Evolutionary conservation across 1,140 invertebrate species (phyloP).

Genomic region (Microplitis demolitor): DNA sequence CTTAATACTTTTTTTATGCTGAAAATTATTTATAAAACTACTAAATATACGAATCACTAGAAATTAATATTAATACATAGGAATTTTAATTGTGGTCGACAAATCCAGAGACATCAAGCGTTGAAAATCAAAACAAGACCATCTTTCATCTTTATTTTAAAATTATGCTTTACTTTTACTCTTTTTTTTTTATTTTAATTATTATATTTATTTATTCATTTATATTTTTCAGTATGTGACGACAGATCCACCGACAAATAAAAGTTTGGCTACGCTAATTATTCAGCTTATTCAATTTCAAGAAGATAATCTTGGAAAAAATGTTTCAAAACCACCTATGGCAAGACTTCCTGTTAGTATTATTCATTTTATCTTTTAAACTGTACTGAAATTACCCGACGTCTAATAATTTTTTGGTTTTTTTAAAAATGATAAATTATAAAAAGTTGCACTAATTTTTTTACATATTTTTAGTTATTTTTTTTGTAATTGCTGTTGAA

Average conservation of each 20-base stretch:
- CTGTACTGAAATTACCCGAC: neutral
- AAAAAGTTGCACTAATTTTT: too few species aligned
- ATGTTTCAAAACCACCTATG: slow-evolving; percentile 85
- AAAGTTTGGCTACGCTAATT: slow-evolving; percentile 81
- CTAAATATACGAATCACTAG: too few species aligned
- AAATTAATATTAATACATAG: too few species aligned
- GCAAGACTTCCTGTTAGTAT: slow-evolving; percentile 80
- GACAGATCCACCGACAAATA: slow-evolving; percentile 93
- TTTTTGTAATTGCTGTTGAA: too few species aligned
- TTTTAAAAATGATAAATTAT: too few species aligned
- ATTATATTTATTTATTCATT: neutral
- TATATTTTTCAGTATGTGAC: slow-evolving; percentile 73
- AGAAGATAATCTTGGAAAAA: slow-evolving; percentile 94
- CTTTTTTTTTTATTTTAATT: neutral
- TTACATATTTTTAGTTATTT: too few species aligned
- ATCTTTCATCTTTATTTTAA: neutral
- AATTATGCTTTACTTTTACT: neutral
- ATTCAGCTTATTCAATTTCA: slow-evolving; percentile 94
- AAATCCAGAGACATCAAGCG: neutral
- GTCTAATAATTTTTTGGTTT: too few species aligned
- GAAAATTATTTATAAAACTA: too few species aligned
- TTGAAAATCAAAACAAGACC: neutral
- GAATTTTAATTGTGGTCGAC: too few species aligned
- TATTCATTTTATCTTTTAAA: slow-evolving; percentile 10
- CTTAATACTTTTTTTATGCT: neutral